Evolutionary conservation across 2,113 vertebrate genomes (phyloP).

Genomic region (Naja naja): DNA sequence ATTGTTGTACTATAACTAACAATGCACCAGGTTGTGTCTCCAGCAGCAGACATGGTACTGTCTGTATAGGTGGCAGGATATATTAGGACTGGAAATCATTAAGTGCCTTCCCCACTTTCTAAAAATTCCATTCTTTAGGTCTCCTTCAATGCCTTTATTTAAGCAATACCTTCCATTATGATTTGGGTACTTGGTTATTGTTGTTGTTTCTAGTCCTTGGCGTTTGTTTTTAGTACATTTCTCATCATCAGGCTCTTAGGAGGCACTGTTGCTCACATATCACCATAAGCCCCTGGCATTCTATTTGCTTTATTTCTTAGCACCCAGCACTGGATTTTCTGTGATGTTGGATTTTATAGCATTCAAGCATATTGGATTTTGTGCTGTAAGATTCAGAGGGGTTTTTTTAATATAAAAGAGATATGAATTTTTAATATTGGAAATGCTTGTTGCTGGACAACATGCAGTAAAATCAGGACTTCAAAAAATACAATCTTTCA

Average conservation of each 20-base stretch:
- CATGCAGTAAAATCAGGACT: neutral
- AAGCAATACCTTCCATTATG: neutral
- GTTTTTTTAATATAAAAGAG: neutral
- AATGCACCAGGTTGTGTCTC: neutral
- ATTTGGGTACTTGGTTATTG: neutral
- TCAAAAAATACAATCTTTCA: neutral
- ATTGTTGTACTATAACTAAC: neutral
- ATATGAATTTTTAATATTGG: slow-evolving; percentile 31
- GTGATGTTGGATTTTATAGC: slow-evolving; percentile 24
- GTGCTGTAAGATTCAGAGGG: neutral
- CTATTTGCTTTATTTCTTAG: slow-evolving; percentile 17
- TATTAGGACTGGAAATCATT: neutral
- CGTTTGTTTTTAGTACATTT: slow-evolving; percentile 23
- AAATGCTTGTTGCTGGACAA: slow-evolving; percentile 1
- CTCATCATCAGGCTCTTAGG: slow-evolving; percentile 23
- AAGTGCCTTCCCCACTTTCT: neutral
- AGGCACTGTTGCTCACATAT: slow-evolving; percentile 9
- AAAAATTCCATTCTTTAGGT: neutral
- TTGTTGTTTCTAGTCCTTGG: neutral
- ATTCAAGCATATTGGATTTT: slow-evolving; percentile 24
- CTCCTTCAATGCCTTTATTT: slow-evolving; percentile 1
- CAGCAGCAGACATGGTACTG: neutral
- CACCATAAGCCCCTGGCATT: slow-evolving; percentile 12
- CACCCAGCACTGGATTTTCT: slow-evolving; percentile 11
- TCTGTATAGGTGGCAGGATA: neutral